Evolutionary conservation across 2,888 invertebrate genomes (phyloP), one percentile per base, ranked within the genome.

Genomic region (Leptinotarsa tumamoca): DNA sequence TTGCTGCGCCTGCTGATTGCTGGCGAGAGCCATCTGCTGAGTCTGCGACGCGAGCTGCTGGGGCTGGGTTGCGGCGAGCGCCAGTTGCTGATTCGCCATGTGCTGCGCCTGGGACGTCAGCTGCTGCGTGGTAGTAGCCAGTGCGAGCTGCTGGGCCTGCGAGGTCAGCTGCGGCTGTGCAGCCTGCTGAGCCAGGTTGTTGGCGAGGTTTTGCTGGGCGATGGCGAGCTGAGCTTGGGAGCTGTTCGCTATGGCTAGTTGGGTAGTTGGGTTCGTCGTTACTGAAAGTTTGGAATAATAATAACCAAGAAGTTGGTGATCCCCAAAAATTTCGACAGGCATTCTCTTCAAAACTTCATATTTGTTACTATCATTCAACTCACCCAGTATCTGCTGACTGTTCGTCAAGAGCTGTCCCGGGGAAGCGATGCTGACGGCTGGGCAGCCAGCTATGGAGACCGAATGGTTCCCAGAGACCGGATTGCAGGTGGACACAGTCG

Each of bases 371-470:
- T 33, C 33, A 43, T 13, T 43, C 43, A 43, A 76, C 80, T 84
- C 82, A 88, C 88, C 88, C 61, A 89, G 83, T 66, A 89, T 89
- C 79, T 89, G 89, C 80, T 89, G 89, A 82, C 88, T 89, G 66
- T 89, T 88, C 7, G 89, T 89, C 74, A 89, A 79, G 50, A 89
- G 87, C 81, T 90, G 90, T 10, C 56, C 67, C 4, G 90, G 90
- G 50, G 89, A 88, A 1, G 92, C 91, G 86, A 92, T 92, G 58
- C 92, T 92, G 4, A 92, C 92, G 72, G 92, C 90, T 0, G 92
- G 91, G 80, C 88, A 87, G 18, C 88, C 88, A 5, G 91, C 91
- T 78, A 92, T 90, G 7, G 92, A 91, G 5, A 92, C 91, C 7
- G 91, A 90, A 58, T 80, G 80, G 78, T 88, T 89, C 54, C 89